These are phyloP conservation scores for Rhynchotus rufescens DNA, from an alignment of 2,797 vertebrate genomes.

Conservation along the genomic window DNA sequence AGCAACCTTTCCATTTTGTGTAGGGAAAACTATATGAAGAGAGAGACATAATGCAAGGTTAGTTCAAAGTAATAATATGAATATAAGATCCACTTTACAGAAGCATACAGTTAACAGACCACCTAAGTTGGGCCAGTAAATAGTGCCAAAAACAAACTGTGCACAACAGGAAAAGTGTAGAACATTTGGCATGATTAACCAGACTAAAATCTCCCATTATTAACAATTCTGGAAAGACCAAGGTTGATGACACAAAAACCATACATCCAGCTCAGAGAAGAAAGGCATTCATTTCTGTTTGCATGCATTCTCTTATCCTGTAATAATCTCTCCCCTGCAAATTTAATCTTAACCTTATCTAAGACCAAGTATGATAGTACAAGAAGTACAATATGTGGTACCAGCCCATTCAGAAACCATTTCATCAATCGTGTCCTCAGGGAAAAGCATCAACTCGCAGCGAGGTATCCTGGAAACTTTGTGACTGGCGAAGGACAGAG, in stretches of 20 bases:
- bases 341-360: background rate
- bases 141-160: background rate
- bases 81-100: background rate
- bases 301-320: background rate
- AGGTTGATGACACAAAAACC: fast-evolving
- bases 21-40: constrained; percentile 82
- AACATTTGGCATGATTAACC: background rate
- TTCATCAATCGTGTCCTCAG: background rate
- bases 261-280: background rate
- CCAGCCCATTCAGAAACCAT: background rate
- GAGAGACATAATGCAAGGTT: constrained; percentile 47
- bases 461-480: background rate
- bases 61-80: background rate
- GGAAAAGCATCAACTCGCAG: background rate
- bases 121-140: background rate
- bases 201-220: background rate
- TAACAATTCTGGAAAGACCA: background rate
- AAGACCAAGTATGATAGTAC: background rate
- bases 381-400: background rate
- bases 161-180: background rate
- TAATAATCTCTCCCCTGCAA: background rate
- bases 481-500: fast-evolving
- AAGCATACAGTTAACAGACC: background rate
- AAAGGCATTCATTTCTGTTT: constrained; percentile 1
- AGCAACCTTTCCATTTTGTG: constrained; percentile 89